phyloP scores from a whole-genome alignment of 2,797 vertebrate species.

The Zalophus californianus region DNA sequence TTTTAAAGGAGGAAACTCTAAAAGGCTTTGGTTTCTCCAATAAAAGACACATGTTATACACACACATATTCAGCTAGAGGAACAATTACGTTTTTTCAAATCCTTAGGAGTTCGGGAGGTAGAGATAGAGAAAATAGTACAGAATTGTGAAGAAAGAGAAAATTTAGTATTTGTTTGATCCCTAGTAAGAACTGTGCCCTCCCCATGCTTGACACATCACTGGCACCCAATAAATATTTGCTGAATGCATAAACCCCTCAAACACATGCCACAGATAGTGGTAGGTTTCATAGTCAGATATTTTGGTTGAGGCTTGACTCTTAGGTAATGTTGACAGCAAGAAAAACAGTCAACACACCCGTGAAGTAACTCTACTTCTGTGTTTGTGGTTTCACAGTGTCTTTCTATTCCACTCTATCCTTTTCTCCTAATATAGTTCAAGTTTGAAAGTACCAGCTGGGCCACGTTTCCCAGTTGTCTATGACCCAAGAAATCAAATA shows the following conservation, averaged over 20 bases:
- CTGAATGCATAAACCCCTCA: constrained; percentile 25
- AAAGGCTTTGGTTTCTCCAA: background rate
- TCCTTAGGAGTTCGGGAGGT: background rate
- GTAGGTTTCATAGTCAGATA: background rate
- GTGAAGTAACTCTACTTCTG: background rate
- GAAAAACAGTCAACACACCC: background rate
- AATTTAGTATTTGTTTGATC: constrained; percentile 26
- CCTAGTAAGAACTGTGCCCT: background rate
- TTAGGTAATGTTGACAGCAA: constrained; percentile 29
- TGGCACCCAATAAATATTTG: constrained; percentile 16
- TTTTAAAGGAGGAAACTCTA: constrained; percentile 1
- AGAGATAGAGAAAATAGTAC: background rate
- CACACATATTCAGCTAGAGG: background rate
- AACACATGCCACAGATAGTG: background rate
- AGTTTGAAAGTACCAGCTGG: background rate
- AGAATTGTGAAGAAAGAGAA: background rate
- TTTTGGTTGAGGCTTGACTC: background rate
- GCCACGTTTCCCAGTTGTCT: background rate
- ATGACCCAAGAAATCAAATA: constrained; percentile 48
- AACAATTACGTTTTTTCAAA: background rate
- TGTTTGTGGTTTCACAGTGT: background rate
- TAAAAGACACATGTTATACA: background rate
- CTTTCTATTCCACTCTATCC: background rate
- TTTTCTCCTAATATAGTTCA: background rate
- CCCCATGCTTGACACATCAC: background rate